phyloP scores from a whole-genome alignment of 2,113 vertebrate genomes.

The Nestor notabilis region DNA sequence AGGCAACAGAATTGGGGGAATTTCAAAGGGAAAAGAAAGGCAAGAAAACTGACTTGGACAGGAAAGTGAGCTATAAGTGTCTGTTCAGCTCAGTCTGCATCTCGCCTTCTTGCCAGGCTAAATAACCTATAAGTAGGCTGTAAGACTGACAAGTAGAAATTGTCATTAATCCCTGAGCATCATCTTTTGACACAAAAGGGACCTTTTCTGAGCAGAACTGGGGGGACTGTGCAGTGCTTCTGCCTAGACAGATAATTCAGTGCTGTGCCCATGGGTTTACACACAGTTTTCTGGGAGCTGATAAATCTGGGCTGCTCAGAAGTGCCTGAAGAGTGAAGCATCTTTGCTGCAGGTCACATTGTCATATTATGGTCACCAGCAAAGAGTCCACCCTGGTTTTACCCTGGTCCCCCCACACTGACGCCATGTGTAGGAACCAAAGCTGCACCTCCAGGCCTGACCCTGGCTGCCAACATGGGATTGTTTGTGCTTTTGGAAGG shows the following conservation, averaged over 20 bases:
- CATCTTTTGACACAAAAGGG: background rate
- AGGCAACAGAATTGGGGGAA: background rate
- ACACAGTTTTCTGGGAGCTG: background rate
- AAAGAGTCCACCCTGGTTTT: background rate
- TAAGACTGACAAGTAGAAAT: background rate
- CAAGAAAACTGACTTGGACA: background rate
- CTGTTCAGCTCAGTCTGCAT: background rate
- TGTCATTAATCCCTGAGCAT: background rate
- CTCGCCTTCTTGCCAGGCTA: background rate
- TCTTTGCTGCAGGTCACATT: background rate
- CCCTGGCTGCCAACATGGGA: background rate
- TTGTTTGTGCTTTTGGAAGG: background rate
- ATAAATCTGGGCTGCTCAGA: background rate
- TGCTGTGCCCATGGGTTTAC: background rate
- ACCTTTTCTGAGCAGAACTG: background rate
- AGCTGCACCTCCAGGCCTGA: background rate
- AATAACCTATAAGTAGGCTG: background rate
- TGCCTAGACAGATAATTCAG: background rate
- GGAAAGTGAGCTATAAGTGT: background rate
- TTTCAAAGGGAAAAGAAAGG: background rate
- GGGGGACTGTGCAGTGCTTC: background rate
- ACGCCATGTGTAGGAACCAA: fast-evolving
- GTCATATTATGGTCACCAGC: background rate
- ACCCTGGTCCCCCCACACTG: background rate
- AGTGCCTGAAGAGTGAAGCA: background rate